phyloP scores from a whole-genome alignment of 2,888 invertebrate species.

The Dendrolimus houi region DNA sequence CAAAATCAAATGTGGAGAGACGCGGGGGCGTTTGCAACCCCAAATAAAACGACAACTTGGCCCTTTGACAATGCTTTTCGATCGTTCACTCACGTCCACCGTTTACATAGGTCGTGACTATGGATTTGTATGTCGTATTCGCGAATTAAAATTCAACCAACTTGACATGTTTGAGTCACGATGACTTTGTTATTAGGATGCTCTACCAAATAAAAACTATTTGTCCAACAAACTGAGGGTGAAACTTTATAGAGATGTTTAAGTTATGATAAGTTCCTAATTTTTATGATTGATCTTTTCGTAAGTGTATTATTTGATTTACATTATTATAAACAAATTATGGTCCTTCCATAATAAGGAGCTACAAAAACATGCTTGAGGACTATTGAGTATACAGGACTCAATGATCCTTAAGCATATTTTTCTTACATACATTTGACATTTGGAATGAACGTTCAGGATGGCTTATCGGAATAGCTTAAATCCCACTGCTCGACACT shows the following conservation, averaged over 20 bases:
- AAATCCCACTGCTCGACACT: too few relatives aligned
- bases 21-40: constrained; percentile 22
- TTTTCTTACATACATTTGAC: too few relatives aligned
- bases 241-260: constrained; percentile 12
- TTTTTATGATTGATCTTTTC: constrained; percentile 2
- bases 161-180: constrained; percentile 48
- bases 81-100: constrained; percentile 38
- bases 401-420: too few relatives aligned
- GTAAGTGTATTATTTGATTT: neutral
- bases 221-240: constrained; percentile 36
- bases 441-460: too few relatives aligned
- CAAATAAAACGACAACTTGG: constrained; percentile 43
- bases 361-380: too few relatives aligned
- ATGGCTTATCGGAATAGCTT: too few relatives aligned
- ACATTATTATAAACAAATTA: too few relatives aligned
- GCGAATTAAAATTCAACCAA: constrained; percentile 48
- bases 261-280: constrained; percentile 10
- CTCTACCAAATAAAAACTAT: constrained; percentile 30
- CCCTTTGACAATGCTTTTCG: constrained; percentile 48
- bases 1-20: constrained; percentile 1
- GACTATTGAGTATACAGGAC: too few relatives aligned
- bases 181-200: constrained; percentile 51
- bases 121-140: constrained; percentile 30
- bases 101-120: constrained; percentile 44
- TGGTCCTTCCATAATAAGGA: too few relatives aligned